Evolutionary conservation across 2,797 vertebrate genomes (phyloP).

Genomic region (Erethizon dorsatum): DNA sequence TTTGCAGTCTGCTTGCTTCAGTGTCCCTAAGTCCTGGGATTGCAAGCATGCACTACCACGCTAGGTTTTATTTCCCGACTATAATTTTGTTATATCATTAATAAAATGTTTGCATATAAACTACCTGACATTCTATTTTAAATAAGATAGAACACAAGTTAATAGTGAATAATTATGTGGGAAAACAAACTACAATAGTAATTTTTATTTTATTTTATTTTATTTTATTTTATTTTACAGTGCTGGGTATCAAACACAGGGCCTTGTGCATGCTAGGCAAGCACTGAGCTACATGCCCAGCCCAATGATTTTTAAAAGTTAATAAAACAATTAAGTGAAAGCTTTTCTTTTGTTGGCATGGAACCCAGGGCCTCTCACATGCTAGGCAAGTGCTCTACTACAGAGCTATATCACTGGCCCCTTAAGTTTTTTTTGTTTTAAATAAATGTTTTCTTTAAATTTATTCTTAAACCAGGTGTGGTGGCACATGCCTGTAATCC

Average conservation of each 20-base stretch:
- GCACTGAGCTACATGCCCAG: background rate
- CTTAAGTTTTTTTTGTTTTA: background rate
- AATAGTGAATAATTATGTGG: constrained; percentile 33
- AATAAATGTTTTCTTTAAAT: background rate
- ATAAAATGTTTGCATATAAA: background rate
- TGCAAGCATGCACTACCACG: background rate
- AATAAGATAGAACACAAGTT: background rate
- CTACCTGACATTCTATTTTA: constrained; percentile 1
- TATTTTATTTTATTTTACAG: background rate
- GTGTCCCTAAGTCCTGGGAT: background rate
- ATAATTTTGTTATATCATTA: background rate
- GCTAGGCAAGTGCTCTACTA: background rate
- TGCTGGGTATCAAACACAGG: background rate
- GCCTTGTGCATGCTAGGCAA: background rate
- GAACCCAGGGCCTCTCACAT: background rate
- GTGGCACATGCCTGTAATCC: no score
- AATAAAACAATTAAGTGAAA: background rate
- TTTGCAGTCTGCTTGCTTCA: background rate
- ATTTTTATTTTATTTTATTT: background rate
- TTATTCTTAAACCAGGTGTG: background rate
- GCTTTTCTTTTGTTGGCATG: background rate
- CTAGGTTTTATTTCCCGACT: background rate
- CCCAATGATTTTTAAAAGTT: background rate
- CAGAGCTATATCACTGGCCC: background rate
- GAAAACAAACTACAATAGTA: background rate